Evolutionary conservation across 1,140 invertebrate genomes (phyloP).

Genomic region (Caenorhabditis inopinata): DNA sequence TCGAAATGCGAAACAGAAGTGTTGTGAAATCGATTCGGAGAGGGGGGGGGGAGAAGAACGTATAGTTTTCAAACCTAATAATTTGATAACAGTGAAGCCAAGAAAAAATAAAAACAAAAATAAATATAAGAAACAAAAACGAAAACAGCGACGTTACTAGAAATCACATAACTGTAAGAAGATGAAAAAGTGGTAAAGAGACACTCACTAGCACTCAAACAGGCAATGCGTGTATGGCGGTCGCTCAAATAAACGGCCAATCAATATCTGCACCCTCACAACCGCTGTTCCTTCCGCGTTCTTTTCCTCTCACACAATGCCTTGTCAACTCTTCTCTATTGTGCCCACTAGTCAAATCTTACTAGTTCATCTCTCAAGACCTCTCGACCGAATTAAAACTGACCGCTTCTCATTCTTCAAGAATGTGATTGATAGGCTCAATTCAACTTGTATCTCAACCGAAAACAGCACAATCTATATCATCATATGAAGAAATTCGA

Average conservation of each 20-base stretch:
- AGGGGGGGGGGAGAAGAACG: no score
- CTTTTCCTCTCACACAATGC: background rate
- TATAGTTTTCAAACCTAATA: no score
- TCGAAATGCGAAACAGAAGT: background rate
- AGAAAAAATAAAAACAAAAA: background rate
- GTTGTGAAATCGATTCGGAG: no score
- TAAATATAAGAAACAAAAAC: background rate
- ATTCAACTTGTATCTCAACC: background rate
- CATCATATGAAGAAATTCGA: no score
- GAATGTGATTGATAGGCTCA: background rate
- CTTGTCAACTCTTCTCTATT: background rate
- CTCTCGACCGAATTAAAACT: background rate
- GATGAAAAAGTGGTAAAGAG: background rate
- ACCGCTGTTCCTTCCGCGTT: background rate
- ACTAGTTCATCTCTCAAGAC: conserved; percentile 1
- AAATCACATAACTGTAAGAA: background rate
- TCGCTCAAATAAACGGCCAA: conserved; percentile 26
- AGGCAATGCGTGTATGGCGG: conserved; percentile 21
- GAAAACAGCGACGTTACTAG: background rate
- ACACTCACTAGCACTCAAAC: conserved; percentile 14
- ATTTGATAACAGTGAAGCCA: no score
- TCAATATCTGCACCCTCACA: conserved; percentile 4
- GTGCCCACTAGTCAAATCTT: conserved; percentile 21
- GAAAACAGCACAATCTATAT: background rate
- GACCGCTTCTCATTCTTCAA: background rate